A percentile compares a stretch with the other conserved stretches of the same genome.
Conservation (phyloP, 2,113 vertebrate species). For the Sturnus vulgaris region DNA sequence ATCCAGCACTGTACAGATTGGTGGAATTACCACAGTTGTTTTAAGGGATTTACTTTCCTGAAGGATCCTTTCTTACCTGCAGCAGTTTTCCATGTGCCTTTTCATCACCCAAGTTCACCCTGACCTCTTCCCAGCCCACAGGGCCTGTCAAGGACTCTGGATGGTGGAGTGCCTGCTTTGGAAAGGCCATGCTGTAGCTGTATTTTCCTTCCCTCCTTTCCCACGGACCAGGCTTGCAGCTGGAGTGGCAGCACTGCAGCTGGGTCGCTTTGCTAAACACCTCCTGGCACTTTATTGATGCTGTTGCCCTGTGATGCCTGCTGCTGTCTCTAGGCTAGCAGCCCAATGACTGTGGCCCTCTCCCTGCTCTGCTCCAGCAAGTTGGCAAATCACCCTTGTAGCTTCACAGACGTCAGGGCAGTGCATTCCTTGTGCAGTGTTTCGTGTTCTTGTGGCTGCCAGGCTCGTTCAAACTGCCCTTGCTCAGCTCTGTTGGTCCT, state of each 20-base stretch:
- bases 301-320: background rate
- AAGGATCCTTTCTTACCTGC: background rate
- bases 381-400: background rate
- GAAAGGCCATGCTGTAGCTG: rapidly evolving
- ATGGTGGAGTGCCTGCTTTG: background rate
- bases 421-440: rapidly evolving
- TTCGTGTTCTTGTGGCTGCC: background rate
- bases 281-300: background rate
- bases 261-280: background rate
- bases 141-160: background rate
- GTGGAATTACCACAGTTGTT: background rate
- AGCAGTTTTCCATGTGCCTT: background rate
- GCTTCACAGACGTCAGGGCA: background rate
- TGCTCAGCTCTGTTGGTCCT: background rate
- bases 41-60: background rate
- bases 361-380: background rate
- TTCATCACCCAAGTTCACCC: background rate
- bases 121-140: background rate
- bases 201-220: background rate
- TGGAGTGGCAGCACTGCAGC: background rate
- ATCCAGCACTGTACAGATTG: background rate
- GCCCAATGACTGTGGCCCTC: background rate
- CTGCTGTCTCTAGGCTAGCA: background rate
- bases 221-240: background rate
- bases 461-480: background rate